phyloP scores from a whole-genome alignment of 2,888 invertebrate species.

The Stictocephala bisonia region DNA sequence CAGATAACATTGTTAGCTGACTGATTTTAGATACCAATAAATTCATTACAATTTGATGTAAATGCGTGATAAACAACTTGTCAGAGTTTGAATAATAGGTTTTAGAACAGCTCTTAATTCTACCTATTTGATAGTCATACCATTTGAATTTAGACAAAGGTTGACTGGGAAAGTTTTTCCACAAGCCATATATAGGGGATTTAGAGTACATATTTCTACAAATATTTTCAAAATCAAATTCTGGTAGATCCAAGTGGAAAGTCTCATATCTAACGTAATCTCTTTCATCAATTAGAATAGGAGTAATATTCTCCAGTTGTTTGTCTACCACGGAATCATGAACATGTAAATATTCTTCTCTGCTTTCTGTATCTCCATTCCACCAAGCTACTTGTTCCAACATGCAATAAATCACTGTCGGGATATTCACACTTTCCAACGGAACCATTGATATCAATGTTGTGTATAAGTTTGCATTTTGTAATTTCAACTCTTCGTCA shows the following conservation, averaged over 20 bases:
- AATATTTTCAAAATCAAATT: constrained; percentile 16
- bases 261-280: constrained; percentile 4
- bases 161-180: background rate
- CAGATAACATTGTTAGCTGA: background rate
- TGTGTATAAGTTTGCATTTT: background rate
- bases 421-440: background rate
- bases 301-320: background rate
- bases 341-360: no score
- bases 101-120: constrained; percentile 1
- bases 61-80: background rate
- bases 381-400: constrained; percentile 16
- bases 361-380: background rate
- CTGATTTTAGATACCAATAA: background rate
- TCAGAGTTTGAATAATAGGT: background rate
- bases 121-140: background rate
- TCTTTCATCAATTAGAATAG: constrained; percentile 2
- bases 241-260: background rate
- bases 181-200: constrained; percentile 5
- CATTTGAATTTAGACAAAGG: constrained; percentile 5
- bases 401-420: background rate
- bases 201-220: background rate
- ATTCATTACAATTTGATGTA: constrained; percentile 14
- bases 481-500: background rate
- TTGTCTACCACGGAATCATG: background rate
- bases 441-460: constrained; percentile 23